Evolutionary conservation across 2,888 invertebrate species (phyloP), one percentile per base, ranked within the genome.

Genomic region (Xestia xanthographa): DNA sequence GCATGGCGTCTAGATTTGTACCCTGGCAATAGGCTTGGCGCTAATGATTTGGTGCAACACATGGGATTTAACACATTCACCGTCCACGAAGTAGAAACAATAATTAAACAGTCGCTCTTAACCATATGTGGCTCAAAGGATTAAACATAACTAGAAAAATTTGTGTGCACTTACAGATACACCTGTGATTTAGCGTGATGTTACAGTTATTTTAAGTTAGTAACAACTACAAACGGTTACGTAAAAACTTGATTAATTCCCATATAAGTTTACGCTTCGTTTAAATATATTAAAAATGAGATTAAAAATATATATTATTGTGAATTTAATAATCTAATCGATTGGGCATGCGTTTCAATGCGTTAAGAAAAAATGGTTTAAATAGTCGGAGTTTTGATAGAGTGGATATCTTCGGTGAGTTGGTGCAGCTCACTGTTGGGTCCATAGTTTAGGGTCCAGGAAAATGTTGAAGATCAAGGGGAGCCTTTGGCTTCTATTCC

Each of bases 311-410:
- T 90, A 90, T 89, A 86, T 85, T 90, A 90, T 90, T 88, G 65
- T 68, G 71, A 82, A 75, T 91, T 93, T 93, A 94, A 94, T 94
- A 94, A 90, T 75, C 83, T 69, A 95, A 95, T 95, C 90, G 92
- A 95, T 96, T 95, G 22, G 82, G 20, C 60, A 89, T 86, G 90
- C 88, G 53, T 92, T 88, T 95, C 90, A 93, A 91, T 87, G 93
- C 94, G 94, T 94, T 85, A 79, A 90, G 45, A 22, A 43, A 70
- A 75, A 79, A 68, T 9, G 66, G 89, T 91, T 92, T 95, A 95
- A 91, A 95, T 93, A 93, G 87, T 26, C 75, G 63, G 20, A 43
- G 53, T 29, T 66, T 53, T n/a, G 70, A n/a, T 11, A 2, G 50
- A 14, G 26, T 3, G 3, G 74, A 79, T 87, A 95, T 93, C 95